Base-by-base conservation (phyloP, 1,140 invertebrate genomes). In the Drosophila triauraria region DNA sequence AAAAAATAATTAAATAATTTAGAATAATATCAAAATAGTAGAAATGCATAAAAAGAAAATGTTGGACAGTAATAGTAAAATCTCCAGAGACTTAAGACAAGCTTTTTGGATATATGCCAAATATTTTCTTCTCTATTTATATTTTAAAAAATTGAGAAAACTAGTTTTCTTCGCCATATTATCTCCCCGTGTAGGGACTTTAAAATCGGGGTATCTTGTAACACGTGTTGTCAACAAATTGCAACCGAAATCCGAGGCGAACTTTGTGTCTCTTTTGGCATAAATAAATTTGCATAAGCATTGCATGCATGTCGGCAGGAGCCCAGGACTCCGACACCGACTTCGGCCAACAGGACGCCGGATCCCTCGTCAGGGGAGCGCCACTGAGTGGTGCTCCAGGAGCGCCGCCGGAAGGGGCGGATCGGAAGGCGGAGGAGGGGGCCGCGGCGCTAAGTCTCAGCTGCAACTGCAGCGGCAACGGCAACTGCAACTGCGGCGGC, bases 201-300 rank as follows among this genome's bases (percentile, higher is more conserved):
- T 46, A 35, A 20, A 25, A 13, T 35, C 20, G 67, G 63, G 48
- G 40, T 70, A 54, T 70, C 75, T 44, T 77, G 83, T 71, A 79
- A 83, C 83, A 82, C 84, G 83, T 87, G 80, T 86, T 86, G 83
- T 87, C 80, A 83, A 80, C 83, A 87, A 88, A 83, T 86, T 86
- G 80, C 84, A 83, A 76, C 83, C 79, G 61, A 78, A 87, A 86
- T 87, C 85, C 83, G 78, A 78, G 71, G 53, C 65, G 65, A 77
- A 88, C 75, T 82, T 82, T 82, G 79, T 87, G 76, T 86, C 65
- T 86, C 76, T 77, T 78, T 88, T 87, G 83, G 80, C 80, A 87
- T 86, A 82, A 87, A 87, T 86, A 87, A 80, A 86, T 86, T 86
- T 86, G 76, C 83, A 86, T 86, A 86, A 86, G 80, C 76, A 86